Evolutionary conservation across 2,113 vertebrate genomes (phyloP).

Genomic region (Alligator mississippiensis): DNA sequence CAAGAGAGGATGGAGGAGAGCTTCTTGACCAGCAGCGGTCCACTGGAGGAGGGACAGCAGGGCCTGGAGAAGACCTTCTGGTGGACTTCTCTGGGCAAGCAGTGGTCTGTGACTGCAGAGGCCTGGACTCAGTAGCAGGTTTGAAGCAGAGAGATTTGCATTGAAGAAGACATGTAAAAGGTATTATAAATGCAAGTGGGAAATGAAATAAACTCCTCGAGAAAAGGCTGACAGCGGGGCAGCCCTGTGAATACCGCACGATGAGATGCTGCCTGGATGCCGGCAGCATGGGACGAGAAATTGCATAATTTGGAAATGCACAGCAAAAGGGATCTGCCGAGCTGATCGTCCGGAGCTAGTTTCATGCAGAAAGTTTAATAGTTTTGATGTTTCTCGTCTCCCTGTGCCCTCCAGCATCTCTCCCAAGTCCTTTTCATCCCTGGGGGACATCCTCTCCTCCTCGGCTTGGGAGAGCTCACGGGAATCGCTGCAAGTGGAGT

Average conservation of each 20-base stretch:
- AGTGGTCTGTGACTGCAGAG: no score
- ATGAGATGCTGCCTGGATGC: slow-evolving; percentile 45
- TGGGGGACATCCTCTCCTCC: not conserved
- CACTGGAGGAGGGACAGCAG: not conserved
- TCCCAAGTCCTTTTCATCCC: slow-evolving; percentile 3
- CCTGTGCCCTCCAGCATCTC: slow-evolving; percentile 20
- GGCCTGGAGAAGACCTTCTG: slow-evolving; percentile 68
- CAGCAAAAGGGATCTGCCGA: not conserved
- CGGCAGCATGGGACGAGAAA: slow-evolving; percentile 33
- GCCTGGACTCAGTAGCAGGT: slow-evolving; percentile 14
- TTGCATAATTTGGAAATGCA: slow-evolving; percentile 47
- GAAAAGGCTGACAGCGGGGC: slow-evolving; percentile 34
- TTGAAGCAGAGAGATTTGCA: slow-evolving; percentile 53
- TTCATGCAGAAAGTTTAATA: not conserved
- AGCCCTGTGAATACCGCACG: slow-evolving; percentile 40
- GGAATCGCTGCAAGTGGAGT: not conserved
- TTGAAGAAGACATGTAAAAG: slow-evolving; percentile 56
- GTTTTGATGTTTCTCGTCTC: not conserved
- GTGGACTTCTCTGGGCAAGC: no score
- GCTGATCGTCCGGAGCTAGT: not conserved
- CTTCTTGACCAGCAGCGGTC: no score
- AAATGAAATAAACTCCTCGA: slow-evolving; percentile 50
- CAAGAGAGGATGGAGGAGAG: not conserved
- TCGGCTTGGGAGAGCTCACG: slow-evolving; percentile 5
- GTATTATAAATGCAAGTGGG: slow-evolving; percentile 48